These are phyloP conservation scores for Drosophila carrolli DNA, from an alignment of 1,140 invertebrate genomes.

Conservation along the genomic window DNA sequence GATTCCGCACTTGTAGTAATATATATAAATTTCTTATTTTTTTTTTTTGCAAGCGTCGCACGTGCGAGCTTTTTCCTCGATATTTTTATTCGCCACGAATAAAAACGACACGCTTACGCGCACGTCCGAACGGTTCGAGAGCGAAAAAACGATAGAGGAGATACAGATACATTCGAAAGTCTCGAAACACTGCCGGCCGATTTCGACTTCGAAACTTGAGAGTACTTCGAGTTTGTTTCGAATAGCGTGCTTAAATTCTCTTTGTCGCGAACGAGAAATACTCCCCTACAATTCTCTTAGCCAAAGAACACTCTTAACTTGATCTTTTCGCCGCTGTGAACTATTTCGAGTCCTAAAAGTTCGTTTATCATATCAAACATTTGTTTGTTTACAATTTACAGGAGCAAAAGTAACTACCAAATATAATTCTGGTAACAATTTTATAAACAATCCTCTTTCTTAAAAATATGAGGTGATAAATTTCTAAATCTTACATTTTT, in stretches of 20 bases:
- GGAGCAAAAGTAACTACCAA: too few relatives aligned
- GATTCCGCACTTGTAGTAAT: slow-evolving; percentile 15
- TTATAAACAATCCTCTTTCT: too few relatives aligned
- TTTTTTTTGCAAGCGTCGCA: slow-evolving; percentile 48
- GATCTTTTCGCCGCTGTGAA: neutral
- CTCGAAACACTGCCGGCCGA: slow-evolving; percentile 1
- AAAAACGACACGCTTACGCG: neutral
- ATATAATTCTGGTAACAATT: too few relatives aligned
- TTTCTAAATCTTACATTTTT: too few relatives aligned
- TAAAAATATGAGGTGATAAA: too few relatives aligned
- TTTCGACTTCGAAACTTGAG: neutral
- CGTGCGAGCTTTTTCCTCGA: slow-evolving; percentile 51
- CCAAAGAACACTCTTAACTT: neutral
- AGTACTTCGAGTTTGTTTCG: neutral
- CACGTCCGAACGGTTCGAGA: slow-evolving; percentile 8
- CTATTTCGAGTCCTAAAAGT: neutral
- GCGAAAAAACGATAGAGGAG: neutral
- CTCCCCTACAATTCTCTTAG: neutral
- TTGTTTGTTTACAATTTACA: too few relatives aligned
- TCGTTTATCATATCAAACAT: too few relatives aligned
- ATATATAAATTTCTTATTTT: slow-evolving; percentile 11
- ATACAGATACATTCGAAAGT: too few relatives aligned
- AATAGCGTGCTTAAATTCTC: neutral
- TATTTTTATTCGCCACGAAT: slow-evolving; percentile 19
- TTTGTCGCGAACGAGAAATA: neutral